Percentiles rank a stretch among this genome's conserved stretches.
phyloP scores from a whole-genome alignment of 2,888 invertebrate genomes.

The Hartigia nigra region DNA sequence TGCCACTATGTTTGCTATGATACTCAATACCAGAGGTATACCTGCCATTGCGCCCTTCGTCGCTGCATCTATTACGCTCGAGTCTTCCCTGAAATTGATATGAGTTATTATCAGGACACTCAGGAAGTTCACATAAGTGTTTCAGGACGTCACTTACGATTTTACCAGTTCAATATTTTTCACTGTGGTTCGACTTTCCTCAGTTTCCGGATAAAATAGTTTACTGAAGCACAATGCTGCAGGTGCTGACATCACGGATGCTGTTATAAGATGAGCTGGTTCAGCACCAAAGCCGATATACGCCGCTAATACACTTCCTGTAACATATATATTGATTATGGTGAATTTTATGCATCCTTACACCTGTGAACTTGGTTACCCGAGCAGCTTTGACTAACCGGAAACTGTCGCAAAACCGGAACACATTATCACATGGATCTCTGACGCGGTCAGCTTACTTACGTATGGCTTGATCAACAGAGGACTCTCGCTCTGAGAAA shows the following conservation, averaged over 20 bases:
- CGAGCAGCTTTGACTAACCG: constrained; percentile 66
- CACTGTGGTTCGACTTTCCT: constrained; percentile 79
- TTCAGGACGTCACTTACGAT: constrained; percentile 69
- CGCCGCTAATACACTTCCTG: constrained; percentile 89
- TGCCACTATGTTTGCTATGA: constrained; percentile 91
- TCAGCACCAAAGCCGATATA: constrained; percentile 92
- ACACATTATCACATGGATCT: constrained; percentile 92
- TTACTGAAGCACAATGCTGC: constrained; percentile 92
- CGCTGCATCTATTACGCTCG: constrained; percentile 90
- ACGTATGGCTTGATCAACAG: constrained; percentile 90
- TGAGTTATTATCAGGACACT: constrained; percentile 7
- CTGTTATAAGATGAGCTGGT: constrained; percentile 89
- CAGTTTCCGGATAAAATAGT: constrained; percentile 91
- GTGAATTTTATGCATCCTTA: not conserved
- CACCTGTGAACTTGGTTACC: not conserved
- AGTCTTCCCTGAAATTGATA: constrained; percentile 74
- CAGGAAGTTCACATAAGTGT: not conserved
- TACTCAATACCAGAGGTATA: constrained; percentile 83
- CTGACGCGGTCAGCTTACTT: constrained; percentile 85
- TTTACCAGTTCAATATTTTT: constrained; percentile 79
- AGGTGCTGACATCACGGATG: constrained; percentile 96
- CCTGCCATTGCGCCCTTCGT: constrained; percentile 88
- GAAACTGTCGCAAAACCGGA: constrained; percentile 97
- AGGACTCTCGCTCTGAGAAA: constrained; percentile 86
- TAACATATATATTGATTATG: constrained; percentile 36